These are phyloP conservation scores for Thereva nobilitata DNA, from an alignment of 2,888 invertebrate species.

Conservation along the genomic window DNA sequence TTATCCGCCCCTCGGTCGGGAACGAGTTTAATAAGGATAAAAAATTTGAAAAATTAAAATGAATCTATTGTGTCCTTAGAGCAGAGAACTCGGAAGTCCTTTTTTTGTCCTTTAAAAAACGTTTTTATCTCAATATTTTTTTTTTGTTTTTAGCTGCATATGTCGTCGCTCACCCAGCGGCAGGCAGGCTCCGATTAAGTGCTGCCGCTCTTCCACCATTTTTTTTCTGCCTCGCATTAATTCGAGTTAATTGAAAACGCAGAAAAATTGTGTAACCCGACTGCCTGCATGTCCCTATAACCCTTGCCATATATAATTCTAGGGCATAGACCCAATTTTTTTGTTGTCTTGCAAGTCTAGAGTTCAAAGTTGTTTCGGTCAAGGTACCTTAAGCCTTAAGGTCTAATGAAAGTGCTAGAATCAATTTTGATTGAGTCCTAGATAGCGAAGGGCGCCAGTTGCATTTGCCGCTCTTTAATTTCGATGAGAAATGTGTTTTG, in stretches of 20 bases:
- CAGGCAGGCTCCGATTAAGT: constrained; percentile 29
- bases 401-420: no score
- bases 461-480: no score
- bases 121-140: constrained; percentile 6
- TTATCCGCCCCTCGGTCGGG: constrained; percentile 10
- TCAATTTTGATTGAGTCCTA: no score
- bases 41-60: constrained; percentile 24
- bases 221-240: constrained; percentile 27
- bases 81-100: constrained; percentile 9
- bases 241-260: constrained; percentile 39
- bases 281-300: constrained; percentile 6
- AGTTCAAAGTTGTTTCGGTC: no score
- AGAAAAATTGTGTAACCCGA: constrained; percentile 26
- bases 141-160: constrained; percentile 19
- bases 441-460: no score
- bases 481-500: no score
- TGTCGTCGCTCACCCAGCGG: constrained; percentile 28
- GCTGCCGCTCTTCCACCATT: constrained; percentile 20
- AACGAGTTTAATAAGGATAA: constrained; percentile 1
- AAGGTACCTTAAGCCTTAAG: no score
- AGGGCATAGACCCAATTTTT: background rate
- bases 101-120: background rate
- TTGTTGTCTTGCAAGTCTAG: no score
- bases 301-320: constrained; percentile 19
- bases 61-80: constrained; percentile 24